A percentile compares a stretch with the other conserved stretches of the same genome.
phyloP scores from a whole-genome alignment of 64 coral and sea anemone species.

The Hydrozoanthus tunicans region DNA sequence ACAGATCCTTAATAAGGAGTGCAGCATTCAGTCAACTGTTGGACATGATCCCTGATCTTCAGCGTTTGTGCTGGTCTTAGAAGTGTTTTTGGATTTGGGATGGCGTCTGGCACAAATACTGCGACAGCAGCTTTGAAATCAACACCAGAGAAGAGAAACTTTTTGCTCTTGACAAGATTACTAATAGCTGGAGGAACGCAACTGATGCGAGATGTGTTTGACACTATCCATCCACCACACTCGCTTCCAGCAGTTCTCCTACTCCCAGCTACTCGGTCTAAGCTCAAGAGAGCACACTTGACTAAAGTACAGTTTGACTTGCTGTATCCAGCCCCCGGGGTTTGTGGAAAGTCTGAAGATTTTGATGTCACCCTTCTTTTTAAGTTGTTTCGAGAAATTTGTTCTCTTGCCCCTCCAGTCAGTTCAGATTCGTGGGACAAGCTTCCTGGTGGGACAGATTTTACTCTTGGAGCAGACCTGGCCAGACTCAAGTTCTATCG shows the following conservation, averaged over 20 bases:
- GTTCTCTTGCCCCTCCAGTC: neutral
- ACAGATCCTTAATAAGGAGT: no score
- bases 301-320: neutral
- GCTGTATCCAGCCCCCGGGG: conserved; percentile 20
- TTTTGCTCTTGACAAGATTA: neutral
- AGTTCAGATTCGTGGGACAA: conserved; percentile 9
- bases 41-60: no score
- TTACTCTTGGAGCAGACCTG: conserved; percentile 7
- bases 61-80: no score
- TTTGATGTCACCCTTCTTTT: conserved; percentile 30
- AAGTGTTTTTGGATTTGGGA: no score
- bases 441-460: neutral
- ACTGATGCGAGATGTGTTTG: conserved; percentile 6
- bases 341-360: conserved; percentile 22
- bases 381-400: neutral
- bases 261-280: neutral
- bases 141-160: conserved; percentile 33
- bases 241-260: conserved; percentile 3
- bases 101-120: neutral
- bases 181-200: neutral
- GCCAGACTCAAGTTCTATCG: conserved; percentile 35
- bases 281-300: neutral
- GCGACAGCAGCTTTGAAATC: neutral
- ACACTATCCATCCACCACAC: conserved; percentile 16
- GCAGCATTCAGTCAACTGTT: no score